These are phyloP conservation scores for Periplaneta americana DNA, from an alignment of 1,140 invertebrate species.

Conservation along the genomic window DNA sequence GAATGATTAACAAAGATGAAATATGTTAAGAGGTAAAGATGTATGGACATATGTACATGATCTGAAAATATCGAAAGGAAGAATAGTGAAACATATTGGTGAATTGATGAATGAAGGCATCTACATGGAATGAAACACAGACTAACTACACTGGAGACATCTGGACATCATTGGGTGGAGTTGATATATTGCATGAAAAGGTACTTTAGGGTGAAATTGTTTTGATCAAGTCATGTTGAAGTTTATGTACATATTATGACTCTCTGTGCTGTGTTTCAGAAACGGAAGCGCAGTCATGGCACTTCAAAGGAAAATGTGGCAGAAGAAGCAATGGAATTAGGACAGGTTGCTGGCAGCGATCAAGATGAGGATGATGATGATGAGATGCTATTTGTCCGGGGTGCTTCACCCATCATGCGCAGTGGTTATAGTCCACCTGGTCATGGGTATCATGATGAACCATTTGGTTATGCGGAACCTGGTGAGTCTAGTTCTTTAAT, in stretches of 20 bases:
- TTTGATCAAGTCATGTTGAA: background rate
- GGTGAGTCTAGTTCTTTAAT: background rate
- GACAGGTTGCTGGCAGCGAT: constrained; percentile 38
- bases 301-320: background rate
- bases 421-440: background rate
- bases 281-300: constrained; percentile 34
- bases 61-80: background rate
- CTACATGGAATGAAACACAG: background rate
- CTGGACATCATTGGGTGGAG: background rate
- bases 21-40: too few relatives aligned
- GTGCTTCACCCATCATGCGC: constrained; percentile 46
- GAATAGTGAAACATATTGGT: background rate
- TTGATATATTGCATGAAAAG: background rate
- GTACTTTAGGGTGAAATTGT: background rate
- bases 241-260: background rate
- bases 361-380: constrained; percentile 61
- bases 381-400: constrained; percentile 71
- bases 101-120: background rate
- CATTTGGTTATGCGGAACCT: background rate
- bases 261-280: constrained; percentile 28
- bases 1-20: too few relatives aligned
- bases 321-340: background rate
- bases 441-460: constrained; percentile 1
- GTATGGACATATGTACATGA: background rate
- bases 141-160: background rate